A percentile compares a stretch with the other conserved stretches of the same genome.
Conservation (phyloP, 2,113 vertebrate species). For the Limanda limanda region DNA sequence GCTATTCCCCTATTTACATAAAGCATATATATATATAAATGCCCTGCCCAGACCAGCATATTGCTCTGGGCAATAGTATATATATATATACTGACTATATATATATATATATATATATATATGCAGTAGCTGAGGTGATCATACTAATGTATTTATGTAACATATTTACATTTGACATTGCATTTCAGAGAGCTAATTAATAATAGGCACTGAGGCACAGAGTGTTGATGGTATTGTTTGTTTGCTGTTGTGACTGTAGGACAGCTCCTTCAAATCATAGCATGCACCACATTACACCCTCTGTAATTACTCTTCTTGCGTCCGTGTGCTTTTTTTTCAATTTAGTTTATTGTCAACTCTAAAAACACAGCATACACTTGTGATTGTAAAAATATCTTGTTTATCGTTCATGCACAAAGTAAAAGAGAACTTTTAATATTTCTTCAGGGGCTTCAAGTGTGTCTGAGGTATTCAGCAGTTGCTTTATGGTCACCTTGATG, state of each 20-base stretch:
- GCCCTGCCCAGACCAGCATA: no score
- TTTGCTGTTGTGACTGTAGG: slow-evolving; percentile 64
- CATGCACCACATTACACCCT: slow-evolving; percentile 45
- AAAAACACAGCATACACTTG: slow-evolving; percentile 13
- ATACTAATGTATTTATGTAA: slow-evolving; percentile 1
- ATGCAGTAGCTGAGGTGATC: not conserved
- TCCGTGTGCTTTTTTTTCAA: slow-evolving; percentile 53
- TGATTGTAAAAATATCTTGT: slow-evolving; percentile 8
- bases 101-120: not conserved
- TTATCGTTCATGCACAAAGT: not conserved
- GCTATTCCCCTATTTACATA: slow-evolving; percentile 6
- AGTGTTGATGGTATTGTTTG: slow-evolving; percentile 34
- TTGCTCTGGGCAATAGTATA: no score
- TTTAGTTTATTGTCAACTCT: slow-evolving; percentile 37
- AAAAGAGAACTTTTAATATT: slow-evolving; percentile 15
- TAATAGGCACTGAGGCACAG: slow-evolving; percentile 54
- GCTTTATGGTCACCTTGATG: slow-evolving; percentile 45
- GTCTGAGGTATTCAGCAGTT: slow-evolving; percentile 7
- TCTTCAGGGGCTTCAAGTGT: slow-evolving; percentile 9
- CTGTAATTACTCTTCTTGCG: slow-evolving; percentile 47
- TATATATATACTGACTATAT: not conserved
- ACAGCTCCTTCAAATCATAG: slow-evolving; percentile 49
- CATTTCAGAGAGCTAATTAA: slow-evolving; percentile 61
- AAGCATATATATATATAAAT: not conserved
- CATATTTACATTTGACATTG: slow-evolving; percentile 55